These are phyloP conservation scores for Minunthozetes semirufus DNA, from an alignment of 2,888 invertebrate species.

Conservation along the genomic window DNA sequence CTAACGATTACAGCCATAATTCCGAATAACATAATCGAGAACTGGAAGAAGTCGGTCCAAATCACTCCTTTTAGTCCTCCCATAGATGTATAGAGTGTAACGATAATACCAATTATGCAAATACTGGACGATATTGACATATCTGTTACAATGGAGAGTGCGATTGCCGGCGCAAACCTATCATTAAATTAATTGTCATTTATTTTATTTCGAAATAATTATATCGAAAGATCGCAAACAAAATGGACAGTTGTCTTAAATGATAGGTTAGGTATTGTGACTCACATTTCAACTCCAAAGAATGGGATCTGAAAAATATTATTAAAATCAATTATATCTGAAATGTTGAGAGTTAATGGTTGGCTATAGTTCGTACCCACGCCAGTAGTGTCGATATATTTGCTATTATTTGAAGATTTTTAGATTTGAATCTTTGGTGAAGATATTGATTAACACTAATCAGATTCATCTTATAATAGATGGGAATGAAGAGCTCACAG, in stretches of 20 bases:
- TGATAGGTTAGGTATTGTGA: neutral
- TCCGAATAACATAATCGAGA: neutral
- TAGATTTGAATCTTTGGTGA: constrained; percentile 6
- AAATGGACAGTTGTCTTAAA: neutral
- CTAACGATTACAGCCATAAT: neutral
- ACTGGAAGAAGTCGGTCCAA: constrained; percentile 22
- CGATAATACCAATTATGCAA: neutral
- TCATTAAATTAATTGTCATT: neutral
- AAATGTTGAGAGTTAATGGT: neutral
- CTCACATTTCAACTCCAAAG: constrained; percentile 24
- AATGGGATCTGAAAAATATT: constrained; percentile 5
- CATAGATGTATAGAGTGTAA: constrained; percentile 8
- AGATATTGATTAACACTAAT: constrained; percentile 46
- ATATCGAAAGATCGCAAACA: neutral
- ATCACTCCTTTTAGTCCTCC: constrained; percentile 24
- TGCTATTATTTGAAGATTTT: constrained; percentile 3
- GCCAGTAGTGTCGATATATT: constrained; percentile 11
- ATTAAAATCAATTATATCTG: neutral
- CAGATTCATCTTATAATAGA: constrained; percentile 46
- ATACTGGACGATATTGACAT: neutral
- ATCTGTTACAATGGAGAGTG: constrained; percentile 10
- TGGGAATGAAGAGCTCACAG: constrained; percentile 45
- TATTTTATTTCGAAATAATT: neutral
- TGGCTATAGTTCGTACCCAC: neutral
- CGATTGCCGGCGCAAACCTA: constrained; percentile 15